phyloP scores from a whole-genome alignment of 2,797 vertebrate genomes.

The Tapirus indicus region DNA sequence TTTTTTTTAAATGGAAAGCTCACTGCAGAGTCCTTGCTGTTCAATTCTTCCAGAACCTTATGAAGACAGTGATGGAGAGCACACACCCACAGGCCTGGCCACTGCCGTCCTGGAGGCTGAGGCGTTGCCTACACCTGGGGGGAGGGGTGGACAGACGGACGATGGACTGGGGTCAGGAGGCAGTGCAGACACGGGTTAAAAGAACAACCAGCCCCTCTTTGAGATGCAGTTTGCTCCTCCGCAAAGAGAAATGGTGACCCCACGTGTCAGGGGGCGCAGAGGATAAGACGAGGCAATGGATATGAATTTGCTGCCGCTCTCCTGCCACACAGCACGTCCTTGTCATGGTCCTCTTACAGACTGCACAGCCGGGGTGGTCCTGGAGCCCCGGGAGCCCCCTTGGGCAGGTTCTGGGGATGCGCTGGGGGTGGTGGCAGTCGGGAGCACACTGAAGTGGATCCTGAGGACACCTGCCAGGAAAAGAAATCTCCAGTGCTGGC shows the following conservation, averaged over 20 bases:
- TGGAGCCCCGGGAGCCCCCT: not conserved
- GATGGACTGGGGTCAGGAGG: not conserved
- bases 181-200: too few relatives aligned
- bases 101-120: not conserved
- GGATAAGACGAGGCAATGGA: rapidly evolving
- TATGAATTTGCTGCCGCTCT: not conserved
- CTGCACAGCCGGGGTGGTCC: not conserved
- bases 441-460: rapidly evolving
- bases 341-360: rapidly evolving
- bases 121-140: not conserved
- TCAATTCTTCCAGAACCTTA: not conserved
- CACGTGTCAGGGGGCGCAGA: rapidly evolving
- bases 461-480: not conserved
- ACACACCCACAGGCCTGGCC: not conserved
- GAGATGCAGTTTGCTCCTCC: not conserved
- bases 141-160: not conserved
- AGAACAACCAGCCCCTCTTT: not conserved
- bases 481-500: too few relatives aligned
- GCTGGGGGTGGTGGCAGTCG: rapidly evolving
- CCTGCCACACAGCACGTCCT: not conserved
- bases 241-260: not conserved
- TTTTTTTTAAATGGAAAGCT: not conserved
- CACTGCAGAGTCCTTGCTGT: not conserved
- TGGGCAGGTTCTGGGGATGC: too few relatives aligned
- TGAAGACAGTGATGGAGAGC: not conserved